These are phyloP conservation scores for Euplagia quadripunctaria DNA, from an alignment of 2,888 invertebrate genomes.

Conservation along the genomic window DNA sequence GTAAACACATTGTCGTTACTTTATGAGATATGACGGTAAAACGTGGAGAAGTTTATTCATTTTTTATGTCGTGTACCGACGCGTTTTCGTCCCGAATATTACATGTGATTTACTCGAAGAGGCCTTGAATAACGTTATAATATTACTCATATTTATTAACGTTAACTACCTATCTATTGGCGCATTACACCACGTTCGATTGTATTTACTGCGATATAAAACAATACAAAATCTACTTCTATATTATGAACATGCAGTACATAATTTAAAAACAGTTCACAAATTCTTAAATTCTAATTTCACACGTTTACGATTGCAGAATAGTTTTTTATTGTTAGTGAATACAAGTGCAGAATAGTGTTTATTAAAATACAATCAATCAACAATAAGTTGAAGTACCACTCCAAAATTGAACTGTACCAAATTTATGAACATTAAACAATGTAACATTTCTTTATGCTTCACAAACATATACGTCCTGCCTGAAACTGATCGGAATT, in stretches of 20 bases:
- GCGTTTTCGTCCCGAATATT: constrained; percentile 39
- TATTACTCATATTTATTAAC: constrained; percentile 13
- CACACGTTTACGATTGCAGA: not conserved
- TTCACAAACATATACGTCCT: not conserved
- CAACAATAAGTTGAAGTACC: not conserved
- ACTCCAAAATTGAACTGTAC: not conserved
- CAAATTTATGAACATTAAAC: not conserved
- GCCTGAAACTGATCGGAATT: not conserved
- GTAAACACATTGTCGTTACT: constrained; percentile 75
- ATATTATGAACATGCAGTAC: not conserved
- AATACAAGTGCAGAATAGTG: not conserved
- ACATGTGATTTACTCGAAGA: constrained; percentile 34
- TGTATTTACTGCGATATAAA: not conserved
- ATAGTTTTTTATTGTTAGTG: not conserved
- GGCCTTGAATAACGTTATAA: constrained; percentile 18
- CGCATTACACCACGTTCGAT: not conserved
- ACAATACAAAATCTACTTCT: not conserved
- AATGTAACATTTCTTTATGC: not conserved
- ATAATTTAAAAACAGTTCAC: not conserved
- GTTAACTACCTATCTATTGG: not conserved
- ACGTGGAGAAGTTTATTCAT: constrained; percentile 55
- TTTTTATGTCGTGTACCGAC: constrained; percentile 38
- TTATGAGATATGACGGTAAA: constrained; percentile 66
- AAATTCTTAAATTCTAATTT: not conserved
- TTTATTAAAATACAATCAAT: not conserved